Conservation (phyloP, 2,113 vertebrate species). For the Leptodactylus fuscus region DNA sequence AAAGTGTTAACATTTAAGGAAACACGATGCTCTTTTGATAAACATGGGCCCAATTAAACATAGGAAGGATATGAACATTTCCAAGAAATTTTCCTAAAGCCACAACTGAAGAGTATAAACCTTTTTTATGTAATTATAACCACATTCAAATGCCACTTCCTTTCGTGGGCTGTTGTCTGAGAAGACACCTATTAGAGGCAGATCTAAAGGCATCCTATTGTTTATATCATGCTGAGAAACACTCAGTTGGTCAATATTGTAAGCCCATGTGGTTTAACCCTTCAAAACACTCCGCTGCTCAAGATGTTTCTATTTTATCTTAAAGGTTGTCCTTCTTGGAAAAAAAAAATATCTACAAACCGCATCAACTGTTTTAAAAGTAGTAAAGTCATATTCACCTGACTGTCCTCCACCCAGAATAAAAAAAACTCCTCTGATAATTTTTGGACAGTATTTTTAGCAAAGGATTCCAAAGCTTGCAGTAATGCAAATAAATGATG, state of each 20-base stretch:
- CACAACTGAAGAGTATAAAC: conserved; percentile 33
- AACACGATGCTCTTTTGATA: conserved; percentile 3
- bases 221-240: conserved; percentile 37
- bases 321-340: too few species aligned
- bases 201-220: not conserved
- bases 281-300: conserved; percentile 1
- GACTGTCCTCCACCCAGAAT: too few species aligned
- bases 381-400: too few species aligned
- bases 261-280: conserved; percentile 22
- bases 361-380: too few species aligned
- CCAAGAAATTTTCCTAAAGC: conserved; percentile 50
- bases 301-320: conserved; percentile 22
- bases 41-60: conserved; percentile 48
- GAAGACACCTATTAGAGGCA: conserved; percentile 42
- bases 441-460: too few species aligned
- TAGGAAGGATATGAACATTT: conserved; percentile 46
- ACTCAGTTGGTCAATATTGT: not conserved
- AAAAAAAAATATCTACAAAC: too few species aligned
- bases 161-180: conserved; percentile 28
- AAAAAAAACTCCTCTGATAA: too few species aligned
- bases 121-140: conserved; percentile 49
- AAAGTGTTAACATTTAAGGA: conserved; percentile 43
- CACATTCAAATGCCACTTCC: conserved; percentile 43
- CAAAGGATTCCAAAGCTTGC: too few species aligned
- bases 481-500: too few species aligned